Base-by-base conservation (phyloP, 2,888 invertebrate genomes). In the Diaphora mendica region DNA sequence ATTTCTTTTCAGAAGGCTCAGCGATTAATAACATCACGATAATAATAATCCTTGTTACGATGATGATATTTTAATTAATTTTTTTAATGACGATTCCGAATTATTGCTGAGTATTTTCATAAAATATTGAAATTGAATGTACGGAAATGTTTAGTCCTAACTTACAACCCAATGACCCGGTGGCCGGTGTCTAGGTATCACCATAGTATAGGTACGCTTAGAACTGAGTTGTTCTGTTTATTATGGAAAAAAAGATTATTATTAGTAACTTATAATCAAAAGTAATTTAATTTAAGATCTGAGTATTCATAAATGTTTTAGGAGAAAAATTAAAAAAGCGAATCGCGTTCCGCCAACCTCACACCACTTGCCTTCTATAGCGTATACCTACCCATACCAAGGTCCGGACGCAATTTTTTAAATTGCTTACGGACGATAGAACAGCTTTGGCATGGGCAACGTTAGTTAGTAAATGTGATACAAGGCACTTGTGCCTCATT, bases 321-420 rank as follows among this genome's bases (percentile, higher is more conserved):
- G 59, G 13, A 20, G 13, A 20, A 23, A 35, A 39, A 65, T 35
- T 23, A 23, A 13, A 64, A 72, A 68, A n/a, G 15, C 11, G 15
- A 73, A 62, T 15, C 17, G n/a, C 35, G 64, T 26, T 69, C 26
- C 69, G 68, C 59, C 69, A 74, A 69, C 23, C n/a, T 39, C 62
- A 33, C 59, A 13, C 17, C 39, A 71, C 42, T 69, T 59, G n/a
- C 15, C 39, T 15, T 42, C 39, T 35, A 9, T 26, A 23, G 9
- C 30, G 23, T 33, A 48, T 26, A 64, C 64, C 68, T 42, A 64
- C 66, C 70, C 64, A 65, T 42, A 64, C 66, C 70, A 73, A 44
- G 64, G 66, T 70, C 66, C 23, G 33, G 17, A 17, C 5, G 69
- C 69, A 74, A 48, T 80, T 80, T 73, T 78, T 72, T 72, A 30